These are phyloP conservation scores for Orthonyx spaldingii DNA, from an alignment of 2,113 vertebrate genomes.

Conservation along the genomic window DNA sequence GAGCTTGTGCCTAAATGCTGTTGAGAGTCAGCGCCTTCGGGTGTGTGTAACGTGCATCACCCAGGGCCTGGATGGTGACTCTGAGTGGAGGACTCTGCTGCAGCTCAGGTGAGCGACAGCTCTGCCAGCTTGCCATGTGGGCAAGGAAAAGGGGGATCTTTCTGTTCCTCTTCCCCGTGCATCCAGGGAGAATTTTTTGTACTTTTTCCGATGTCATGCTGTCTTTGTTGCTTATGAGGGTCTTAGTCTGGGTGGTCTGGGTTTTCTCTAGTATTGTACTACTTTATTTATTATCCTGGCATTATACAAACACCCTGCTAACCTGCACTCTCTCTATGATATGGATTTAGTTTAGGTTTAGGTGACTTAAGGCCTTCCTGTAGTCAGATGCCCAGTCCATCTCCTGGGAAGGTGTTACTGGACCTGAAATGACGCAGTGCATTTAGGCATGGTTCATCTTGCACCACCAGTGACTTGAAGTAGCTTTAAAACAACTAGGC, in stretches of 20 bases:
- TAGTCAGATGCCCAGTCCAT: neutral
- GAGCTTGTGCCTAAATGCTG: neutral
- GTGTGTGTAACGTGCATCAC: neutral
- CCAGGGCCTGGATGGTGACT: neutral
- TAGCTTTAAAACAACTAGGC: neutral
- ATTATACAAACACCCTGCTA: neutral
- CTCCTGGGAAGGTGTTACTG: neutral
- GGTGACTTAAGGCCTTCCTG: neutral
- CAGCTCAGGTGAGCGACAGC: neutral
- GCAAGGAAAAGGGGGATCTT: neutral
- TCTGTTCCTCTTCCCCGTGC: neutral
- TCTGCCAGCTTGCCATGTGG: neutral
- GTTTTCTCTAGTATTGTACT: neutral
- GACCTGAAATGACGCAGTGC: neutral
- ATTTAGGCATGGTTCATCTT: neutral
- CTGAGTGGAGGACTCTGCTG: neutral
- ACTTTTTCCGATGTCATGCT: neutral
- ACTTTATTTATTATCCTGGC: neutral
- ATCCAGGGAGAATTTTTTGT: neutral
- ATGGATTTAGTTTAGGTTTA: neutral
- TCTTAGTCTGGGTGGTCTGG: neutral
- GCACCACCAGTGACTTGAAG: neutral
- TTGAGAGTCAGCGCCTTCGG: neutral
- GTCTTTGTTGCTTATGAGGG: neutral
- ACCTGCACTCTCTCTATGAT: rapidly evolving